Base-by-base conservation (phyloP, 2,797 vertebrate genomes). In the Enoplosus armatus region DNA sequence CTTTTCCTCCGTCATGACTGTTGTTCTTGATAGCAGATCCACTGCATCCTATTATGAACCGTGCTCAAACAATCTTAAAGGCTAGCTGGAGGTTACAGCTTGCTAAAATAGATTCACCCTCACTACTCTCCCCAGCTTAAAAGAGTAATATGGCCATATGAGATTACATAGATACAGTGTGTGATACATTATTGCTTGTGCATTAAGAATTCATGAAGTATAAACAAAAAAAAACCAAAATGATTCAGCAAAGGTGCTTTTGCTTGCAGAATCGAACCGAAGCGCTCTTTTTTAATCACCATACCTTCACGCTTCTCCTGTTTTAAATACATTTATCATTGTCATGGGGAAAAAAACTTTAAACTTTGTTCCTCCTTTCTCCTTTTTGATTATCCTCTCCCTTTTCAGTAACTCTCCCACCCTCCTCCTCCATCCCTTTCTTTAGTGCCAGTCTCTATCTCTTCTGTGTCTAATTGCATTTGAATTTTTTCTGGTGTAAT, bases 391-490 rank as follows among this genome's bases (percentile, higher is more conserved):
- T 83, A 80, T 87, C 69, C 69, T 89, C 69, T 80, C 72, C 37
- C 53, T 80, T 87, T 53, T 85, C 75, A 85, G 51, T 77, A 83
- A 77, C 75, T 84, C 82, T 64, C 69, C 53, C 50, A 33, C 37
- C 70, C 22, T 51, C 53, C 41, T 67, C 37, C 72, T 64, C 67
- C 77, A 77, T 84, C 80, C 82, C 69, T 69, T 85, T 79, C 77
- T 86, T 47, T 83, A 68, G 80, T 89, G 66, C 72, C 86, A 76
- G 80, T 90, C 75, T 88, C 82, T 83, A 77, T 92, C 85, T 92
- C 77, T 77, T 85, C 86, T 92, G 89, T 91, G 89, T 93, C 93
- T 95, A 95, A 95, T 95, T 95, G 92, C 90, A 92, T 92, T 92
- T 91, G 77, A 90, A 88, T 93, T 88, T 86, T 69, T 79, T 87